Base-by-base conservation (phyloP, 2,888 invertebrate species). In the Phymatocera aterrima region DNA sequence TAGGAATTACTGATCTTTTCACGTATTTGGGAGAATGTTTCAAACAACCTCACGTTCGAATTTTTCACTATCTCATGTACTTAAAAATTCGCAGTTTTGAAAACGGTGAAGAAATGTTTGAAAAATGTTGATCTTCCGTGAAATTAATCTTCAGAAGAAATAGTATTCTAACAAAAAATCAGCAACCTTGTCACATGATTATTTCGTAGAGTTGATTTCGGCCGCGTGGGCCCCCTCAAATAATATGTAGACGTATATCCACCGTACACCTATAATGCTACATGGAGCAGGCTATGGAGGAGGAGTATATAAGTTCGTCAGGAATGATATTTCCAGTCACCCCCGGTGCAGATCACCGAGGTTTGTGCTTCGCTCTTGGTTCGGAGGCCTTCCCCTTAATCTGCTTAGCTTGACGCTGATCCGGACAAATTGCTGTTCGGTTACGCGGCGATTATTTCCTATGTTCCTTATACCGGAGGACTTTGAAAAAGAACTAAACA, bases 401-500 rank as follows among this genome's bases (percentile, higher is more conserved):
- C 92, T 92, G 91, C 92, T 92, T 92, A 92, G 90, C 88, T 88
- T 92, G 93, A 92, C 92, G 92, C 90, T 92, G 92, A 93, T 92
- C 92, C 92, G 92, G 91, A 92, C 91, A 92, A 92, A 93, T 92
- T 92, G 91, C 87, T 82, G 87, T 87, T 85, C 85, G 88, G 87
- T 89, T 89, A 89, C 88, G 88, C 88, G 86, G 87, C 89, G 88
- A 86, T 89, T 89, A 87, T 84, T 82, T 82, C 60, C 60, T 72
- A 34, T 72, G 77, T 70, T 5, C 21, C 21, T 18, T 61, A 78
- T 70, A 80, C 74, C 78, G 51, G 65, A 60, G 77, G 70, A 77
- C 15, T n/a, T n/a, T n/a, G 77, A 79, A 72, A 65, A 64, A 70
- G 68, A 72, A 75, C 46, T 54, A 78, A 72, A 75, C 46, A 68